These are phyloP conservation scores for Parotocinclus haroldoi DNA, from an alignment of 2,797 vertebrate species.

Conservation along the genomic window DNA sequence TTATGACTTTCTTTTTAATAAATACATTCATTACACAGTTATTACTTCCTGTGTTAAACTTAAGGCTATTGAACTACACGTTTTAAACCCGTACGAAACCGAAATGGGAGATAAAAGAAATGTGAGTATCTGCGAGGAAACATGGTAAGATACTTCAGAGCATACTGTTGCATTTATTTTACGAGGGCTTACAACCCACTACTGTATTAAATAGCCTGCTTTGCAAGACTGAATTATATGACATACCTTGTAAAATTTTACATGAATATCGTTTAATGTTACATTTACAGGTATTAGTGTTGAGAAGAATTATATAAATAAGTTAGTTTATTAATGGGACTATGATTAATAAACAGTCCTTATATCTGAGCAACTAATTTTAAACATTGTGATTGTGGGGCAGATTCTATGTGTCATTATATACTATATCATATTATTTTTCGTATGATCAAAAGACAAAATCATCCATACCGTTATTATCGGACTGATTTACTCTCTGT, in stretches of 20 bases:
- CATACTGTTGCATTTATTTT: conserved; percentile 80
- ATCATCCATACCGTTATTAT: conserved; percentile 68
- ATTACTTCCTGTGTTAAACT: conserved; percentile 44
- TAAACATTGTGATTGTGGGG: conserved; percentile 3
- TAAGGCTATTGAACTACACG: conserved; percentile 47
- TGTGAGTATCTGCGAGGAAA: conserved; percentile 61
- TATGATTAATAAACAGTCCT: conserved; percentile 77
- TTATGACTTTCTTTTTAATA: conserved; percentile 87
- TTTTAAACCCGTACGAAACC: conserved; percentile 56
- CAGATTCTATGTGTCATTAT: not conserved
- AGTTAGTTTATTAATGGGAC: conserved; percentile 42
- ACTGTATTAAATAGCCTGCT: conserved; percentile 74
- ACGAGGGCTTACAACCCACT: conserved; percentile 69
- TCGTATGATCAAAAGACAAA: conserved; percentile 55
- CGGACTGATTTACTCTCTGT: conserved; percentile 98
- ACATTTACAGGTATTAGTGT: conserved; percentile 41
- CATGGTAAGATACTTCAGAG: conserved; percentile 70
- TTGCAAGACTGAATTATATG: conserved; percentile 69
- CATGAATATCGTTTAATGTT: conserved; percentile 52
- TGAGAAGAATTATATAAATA: conserved; percentile 45
- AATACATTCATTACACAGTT: conserved; percentile 72
- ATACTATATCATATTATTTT: conserved; percentile 11
- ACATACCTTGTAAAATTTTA: conserved; percentile 65
- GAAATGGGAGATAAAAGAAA: conserved; percentile 46
- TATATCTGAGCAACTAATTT: conserved; percentile 24